Base-by-base conservation (phyloP, 2,888 invertebrate genomes). In the Agriopis aurantiaria region DNA sequence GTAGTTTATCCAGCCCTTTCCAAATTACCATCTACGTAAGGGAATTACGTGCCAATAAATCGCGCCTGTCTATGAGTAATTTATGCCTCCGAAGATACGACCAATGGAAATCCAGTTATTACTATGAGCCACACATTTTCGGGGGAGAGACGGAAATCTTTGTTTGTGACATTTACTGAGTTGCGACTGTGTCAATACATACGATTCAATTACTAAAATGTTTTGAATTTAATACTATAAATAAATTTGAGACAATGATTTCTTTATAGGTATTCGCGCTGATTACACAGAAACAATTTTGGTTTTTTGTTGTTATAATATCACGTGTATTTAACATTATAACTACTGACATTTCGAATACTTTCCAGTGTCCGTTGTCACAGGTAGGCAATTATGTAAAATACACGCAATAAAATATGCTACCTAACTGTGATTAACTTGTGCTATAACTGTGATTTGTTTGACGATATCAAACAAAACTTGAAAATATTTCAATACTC, bases 21-120 rank as follows among this genome's bases (percentile, higher is more conserved):
- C 9, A 51, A 51, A 17, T 51, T 8, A 52, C 11, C 5, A 33
- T 52, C 52, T 17, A 23, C 52, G 33, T 23, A 52, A 52, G 8
- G 8, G 46, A 10, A 23, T 23, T 33, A 33, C 8, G 33, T 14
- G 49, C 9, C 9, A n/a, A 60, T 60, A 60, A 49, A 60, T 60
- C 14, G 40, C 9, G 49, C n/a, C 49, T 83, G 86, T 82, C 84
- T 78, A 64, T 66, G 63, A 57, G 72, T 76, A 83, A 88, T 88
- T 86, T 88, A 88, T 87, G 78, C 71, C 67, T 77, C 75, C 72
- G 70, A 79, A 85, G 86, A 87, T 86, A 85, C 82, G 77, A 75
- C 74, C 83, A 74, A 85, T 85, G 41, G 60, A 64, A 64, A 56
- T 60, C 56, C 48, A 49, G 57, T 58, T 65, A 65, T 65, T 64